Base-by-base conservation (phyloP, 2,888 invertebrate genomes). In the Disparrhopalites patrizii region DNA sequence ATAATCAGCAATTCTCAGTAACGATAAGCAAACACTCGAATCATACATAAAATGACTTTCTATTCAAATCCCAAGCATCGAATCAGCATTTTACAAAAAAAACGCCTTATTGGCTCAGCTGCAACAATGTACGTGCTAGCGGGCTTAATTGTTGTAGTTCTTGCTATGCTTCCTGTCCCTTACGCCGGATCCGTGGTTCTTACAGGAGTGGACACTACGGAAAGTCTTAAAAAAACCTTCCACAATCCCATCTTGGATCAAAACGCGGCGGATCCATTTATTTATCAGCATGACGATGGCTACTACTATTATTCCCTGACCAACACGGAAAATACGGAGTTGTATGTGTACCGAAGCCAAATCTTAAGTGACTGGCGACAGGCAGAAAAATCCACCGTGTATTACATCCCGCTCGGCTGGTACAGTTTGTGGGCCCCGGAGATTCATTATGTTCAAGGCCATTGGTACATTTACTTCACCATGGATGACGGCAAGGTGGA, bases 391-490 rank as follows among this genome's bases (percentile, higher is more conserved):
- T 15, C 23, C 1, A 15, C 4, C 1, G 58, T 67, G 18, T 67
- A 31, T 18, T 3, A 28, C n/a, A 28, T 28, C 3, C 28, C n/a
- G 3, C 28, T 63, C 13, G 50, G 50, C 3, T 52, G 47, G n/a
- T 57, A 20, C 20, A 27, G 23, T n/a, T 18, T 57, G 2, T 57
- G 38, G 40, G 67, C 67, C 4, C 67, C 67, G 5, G 67, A 67
- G 38, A 57, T 67, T 31, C 67, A 67, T 36, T 58, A 30, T 30
- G 18, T 66, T 23, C 47, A 36, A 15, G 66, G 62, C 18, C 38
- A 56, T 23, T 66, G 38, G 40, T 67, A 63, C 54, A 60, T 64
- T 40, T 67, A 67, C 28, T 67, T 67, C 51, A 57, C 57, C 18
- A 51, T 64, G 18, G 18, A 3, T 18, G 33, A 64, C 27, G 64